phyloP scores from a whole-genome alignment of 2,888 invertebrate genomes.

The Pachliopta kotzebuea region DNA sequence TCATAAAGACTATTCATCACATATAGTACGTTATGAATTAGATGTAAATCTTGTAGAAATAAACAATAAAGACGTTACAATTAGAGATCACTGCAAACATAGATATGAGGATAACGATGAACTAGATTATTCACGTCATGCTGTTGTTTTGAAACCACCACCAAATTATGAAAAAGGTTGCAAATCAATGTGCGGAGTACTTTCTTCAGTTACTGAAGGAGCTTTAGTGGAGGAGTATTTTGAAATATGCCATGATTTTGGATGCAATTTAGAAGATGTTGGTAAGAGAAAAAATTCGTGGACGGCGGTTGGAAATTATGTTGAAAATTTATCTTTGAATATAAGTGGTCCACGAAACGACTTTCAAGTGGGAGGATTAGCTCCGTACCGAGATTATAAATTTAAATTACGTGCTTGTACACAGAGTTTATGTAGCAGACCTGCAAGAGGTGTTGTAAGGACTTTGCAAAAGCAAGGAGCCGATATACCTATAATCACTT shows the following conservation, averaged over 20 bases:
- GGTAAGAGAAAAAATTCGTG: slow-evolving; percentile 41
- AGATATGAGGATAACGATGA: slow-evolving; percentile 42
- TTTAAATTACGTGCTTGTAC: slow-evolving; percentile 63
- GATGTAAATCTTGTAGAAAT: slow-evolving; percentile 60
- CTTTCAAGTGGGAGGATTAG: slow-evolving; percentile 54
- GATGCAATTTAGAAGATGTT: slow-evolving; percentile 48
- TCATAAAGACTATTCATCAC: slow-evolving; percentile 55
- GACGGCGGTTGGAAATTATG: slow-evolving; percentile 44
- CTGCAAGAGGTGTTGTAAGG: slow-evolving; percentile 54
- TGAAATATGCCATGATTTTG: slow-evolving; percentile 53
- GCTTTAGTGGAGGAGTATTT: slow-evolving; percentile 60
- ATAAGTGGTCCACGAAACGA: slow-evolving; percentile 44
- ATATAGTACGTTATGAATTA: slow-evolving; percentile 59
- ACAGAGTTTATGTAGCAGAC: slow-evolving; percentile 53
- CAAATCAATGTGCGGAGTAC: slow-evolving; percentile 61
- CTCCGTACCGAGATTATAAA: slow-evolving; percentile 66
- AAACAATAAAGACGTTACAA: slow-evolving; percentile 40
- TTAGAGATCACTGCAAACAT: slow-evolving; percentile 54
- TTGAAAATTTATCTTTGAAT: slow-evolving; percentile 50
- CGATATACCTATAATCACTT: slow-evolving; percentile 49
- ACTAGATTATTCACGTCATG: slow-evolving; percentile 54
- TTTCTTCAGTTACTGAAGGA: slow-evolving; percentile 52
- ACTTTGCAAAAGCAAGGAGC: slow-evolving; percentile 51
- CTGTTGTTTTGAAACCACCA: slow-evolving; percentile 60
- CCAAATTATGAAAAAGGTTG: slow-evolving; percentile 57